Percentiles rank a stretch among this genome's conserved stretches.
Evolutionary conservation across 2,797 vertebrate genomes (phyloP).

Genomic region (Sebastes steindachneri): DNA sequence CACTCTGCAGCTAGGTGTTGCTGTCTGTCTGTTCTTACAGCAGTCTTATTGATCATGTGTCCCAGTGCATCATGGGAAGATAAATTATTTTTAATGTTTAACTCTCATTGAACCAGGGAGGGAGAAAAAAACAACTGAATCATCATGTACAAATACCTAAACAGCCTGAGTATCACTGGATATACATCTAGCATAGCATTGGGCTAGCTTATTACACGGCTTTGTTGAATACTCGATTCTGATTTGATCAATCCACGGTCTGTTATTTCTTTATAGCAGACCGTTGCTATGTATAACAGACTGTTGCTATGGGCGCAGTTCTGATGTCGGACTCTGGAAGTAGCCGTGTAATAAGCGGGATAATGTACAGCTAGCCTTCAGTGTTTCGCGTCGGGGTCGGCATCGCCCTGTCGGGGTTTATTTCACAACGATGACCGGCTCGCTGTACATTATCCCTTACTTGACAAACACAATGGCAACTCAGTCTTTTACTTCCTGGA

Average conservation of each 20-base stretch:
- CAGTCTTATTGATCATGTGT: constrained; percentile 2
- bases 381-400: too few relatives aligned
- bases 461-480: background rate
- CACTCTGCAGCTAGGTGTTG: constrained; percentile 66
- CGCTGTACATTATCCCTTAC: too few relatives aligned
- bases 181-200: background rate
- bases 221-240: too few relatives aligned
- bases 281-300: too few relatives aligned
- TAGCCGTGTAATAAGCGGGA: too few relatives aligned
- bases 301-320: too few relatives aligned
- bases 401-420: too few relatives aligned
- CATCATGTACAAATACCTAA: background rate
- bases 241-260: too few relatives aligned
- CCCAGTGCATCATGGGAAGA: constrained; percentile 45
- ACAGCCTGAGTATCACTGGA: background rate
- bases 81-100: background rate
- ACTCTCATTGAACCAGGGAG: background rate
- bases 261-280: too few relatives aligned
- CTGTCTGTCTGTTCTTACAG: constrained; percentile 34
- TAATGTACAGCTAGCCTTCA: too few relatives aligned
- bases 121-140: background rate
- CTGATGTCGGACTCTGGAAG: too few relatives aligned
- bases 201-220: background rate
- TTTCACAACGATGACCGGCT: too few relatives aligned
- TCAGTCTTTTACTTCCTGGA: background rate